Base-by-base conservation (phyloP, 2,113 vertebrate genomes). In the Macaca mulatta region DNA sequence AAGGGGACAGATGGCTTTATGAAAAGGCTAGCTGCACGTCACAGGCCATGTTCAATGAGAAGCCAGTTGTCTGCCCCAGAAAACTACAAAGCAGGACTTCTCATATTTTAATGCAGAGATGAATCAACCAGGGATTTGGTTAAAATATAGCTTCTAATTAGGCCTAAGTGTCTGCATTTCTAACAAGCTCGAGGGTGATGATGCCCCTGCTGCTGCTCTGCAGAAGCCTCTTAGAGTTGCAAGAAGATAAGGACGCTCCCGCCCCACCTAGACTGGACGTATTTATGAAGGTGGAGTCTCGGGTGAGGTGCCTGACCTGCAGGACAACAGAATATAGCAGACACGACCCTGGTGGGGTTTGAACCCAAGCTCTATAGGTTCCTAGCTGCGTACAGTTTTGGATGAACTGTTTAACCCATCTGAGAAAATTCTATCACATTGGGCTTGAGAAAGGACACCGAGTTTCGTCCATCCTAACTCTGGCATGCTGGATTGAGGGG, bases 221-320 rank as follows among this genome's bases (percentile, higher is more conserved):
- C 1, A 1, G 20, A 30, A 5, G 17, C 0, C 0, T 48, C 32
- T 23, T 23, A 8, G 59, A 38, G 18, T 57, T 59, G 5, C 57
- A 3, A 0, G 22, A 55, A 27, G 16, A 5, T 0, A 48, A 17
- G 40, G 30, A 0, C 0, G 2, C 67, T 17, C 5, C 18, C 2
- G 17, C 4, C 1, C 0, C 25, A 4, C 55, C 35, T n/a, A 17
- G 35, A 17, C 12, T 3, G n/a, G 27, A 3, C 16, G 9, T 6
- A 1, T 2, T 5, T 6, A 9, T 27, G 40, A 27, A 0, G 0
- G 45, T 4, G 3, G 13, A 18, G 35, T 30, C 18, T 35, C 38
- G 17, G 6, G 7, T 3, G 23, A 6, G 75, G 35, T 5, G 0
- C 4, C 69, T 1, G 14, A 5, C 13, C 23, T 16, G 4, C 14